A percentile compares a stretch with the other conserved stretches of the same genome.
Conservation (phyloP, 2,113 vertebrate species). For the Chloropsis hardwickii region DNA sequence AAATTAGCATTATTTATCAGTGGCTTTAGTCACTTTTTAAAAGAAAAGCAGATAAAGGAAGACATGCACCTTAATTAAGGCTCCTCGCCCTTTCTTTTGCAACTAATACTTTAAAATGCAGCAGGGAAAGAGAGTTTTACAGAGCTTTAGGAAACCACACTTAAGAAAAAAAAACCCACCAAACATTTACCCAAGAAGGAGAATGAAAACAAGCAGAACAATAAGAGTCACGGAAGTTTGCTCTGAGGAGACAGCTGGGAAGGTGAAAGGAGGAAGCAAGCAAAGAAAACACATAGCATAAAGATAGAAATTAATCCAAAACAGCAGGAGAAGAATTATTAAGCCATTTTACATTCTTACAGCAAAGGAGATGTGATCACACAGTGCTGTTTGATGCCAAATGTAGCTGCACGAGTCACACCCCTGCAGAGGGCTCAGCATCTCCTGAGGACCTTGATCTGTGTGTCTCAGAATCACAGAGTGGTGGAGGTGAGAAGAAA, state of each 20-base stretch:
- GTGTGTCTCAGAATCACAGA: not conserved
- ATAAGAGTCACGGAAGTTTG: slow-evolving; percentile 16
- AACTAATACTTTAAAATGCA: not conserved
- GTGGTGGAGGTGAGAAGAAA: not conserved
- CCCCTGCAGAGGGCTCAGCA: not conserved
- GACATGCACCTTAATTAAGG: not conserved
- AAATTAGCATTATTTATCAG: slow-evolving; percentile 10
- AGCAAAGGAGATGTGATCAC: not conserved
- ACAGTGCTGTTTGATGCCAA: fast-evolving
- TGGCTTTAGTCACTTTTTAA: not conserved
- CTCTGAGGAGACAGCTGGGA: slow-evolving; percentile 24
- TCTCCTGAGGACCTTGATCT: not conserved
- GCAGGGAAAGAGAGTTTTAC: not conserved
- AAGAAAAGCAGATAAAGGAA: not conserved
- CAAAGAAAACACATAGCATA: not conserved
- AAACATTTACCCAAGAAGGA: not conserved
- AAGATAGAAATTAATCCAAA: not conserved
- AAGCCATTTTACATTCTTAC: not conserved
- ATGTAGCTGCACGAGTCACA: not conserved
- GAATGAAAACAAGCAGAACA: slow-evolving; percentile 39
- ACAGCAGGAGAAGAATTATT: not conserved
- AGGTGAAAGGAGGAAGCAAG: slow-evolving; percentile 35
- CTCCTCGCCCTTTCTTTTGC: not conserved
- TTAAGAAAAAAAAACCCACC: not conserved
- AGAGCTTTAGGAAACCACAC: not conserved